Base-by-base conservation (phyloP, 2,888 invertebrate species). In the Leptarthrus brevirostris region DNA sequence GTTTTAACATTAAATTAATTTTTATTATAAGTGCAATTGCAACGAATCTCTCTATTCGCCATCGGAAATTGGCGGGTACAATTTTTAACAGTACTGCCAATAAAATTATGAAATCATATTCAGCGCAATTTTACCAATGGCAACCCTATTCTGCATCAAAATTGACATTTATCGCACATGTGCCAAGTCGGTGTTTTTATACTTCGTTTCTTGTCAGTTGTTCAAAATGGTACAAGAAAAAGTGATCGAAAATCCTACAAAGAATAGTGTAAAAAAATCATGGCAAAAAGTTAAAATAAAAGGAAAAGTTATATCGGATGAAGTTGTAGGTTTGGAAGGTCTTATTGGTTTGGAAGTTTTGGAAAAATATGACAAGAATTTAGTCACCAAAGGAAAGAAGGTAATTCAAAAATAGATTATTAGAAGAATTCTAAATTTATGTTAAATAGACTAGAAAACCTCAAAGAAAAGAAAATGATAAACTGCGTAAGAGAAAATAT, bases 271-370 rank as follows among this genome's bases (percentile, higher is more conserved):
- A 75, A 26, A 77, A 75, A 2, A 70, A 78, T 3, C 66, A 76
- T 93, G 92, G 93, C 88, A 89, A 79, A 88, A 90, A 3, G 87
- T 92, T 0, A 86, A 89, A 75, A 83, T 92, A 30, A 90, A 90
- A 77, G 90, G 90, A 18, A 86, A 84, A 75, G 79, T 88, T 74
- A 80, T 85, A 40, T 81, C 83, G 0, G 82, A 86, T 64, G 85
- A 86, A 49, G 84, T 83, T 14, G 84, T 81, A 2, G 86, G 86
- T 74, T 86, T 91, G 70, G 90, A 92, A 77, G 92, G 91, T 10
- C 87, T 94, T 75, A 87, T 93, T 36, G 94, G 92, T 0, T 87
- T 94, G 52, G 94, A 94, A 84, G 93, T 94, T 80, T 89, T 94
- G 75, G 88, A 88, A 2, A 89, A 90, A 77, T 94, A 94, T 81